These are phyloP conservation scores for Drosophila limbata DNA, from an alignment of 2,888 invertebrate genomes.

Conservation along the genomic window DNA sequence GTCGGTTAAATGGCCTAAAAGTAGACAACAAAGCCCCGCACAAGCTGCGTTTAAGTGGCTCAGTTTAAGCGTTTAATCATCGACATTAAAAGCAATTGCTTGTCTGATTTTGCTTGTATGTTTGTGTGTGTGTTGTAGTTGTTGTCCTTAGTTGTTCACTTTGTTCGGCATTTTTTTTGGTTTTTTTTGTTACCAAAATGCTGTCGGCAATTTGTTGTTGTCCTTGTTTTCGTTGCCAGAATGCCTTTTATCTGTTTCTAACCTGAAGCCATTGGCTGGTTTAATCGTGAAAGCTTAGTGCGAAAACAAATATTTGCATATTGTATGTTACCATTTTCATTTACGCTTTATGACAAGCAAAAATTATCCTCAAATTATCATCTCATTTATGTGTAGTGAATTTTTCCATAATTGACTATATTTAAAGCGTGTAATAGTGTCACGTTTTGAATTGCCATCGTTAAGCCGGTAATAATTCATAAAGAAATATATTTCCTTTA, in stretches of 20 bases:
- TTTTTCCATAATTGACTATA: neutral
- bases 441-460: neutral
- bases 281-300: conserved; percentile 46
- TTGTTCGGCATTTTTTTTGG: conserved; percentile 28
- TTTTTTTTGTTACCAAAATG: conserved; percentile 21
- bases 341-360: neutral
- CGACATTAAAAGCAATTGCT: conserved; percentile 71
- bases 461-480: conserved; percentile 3
- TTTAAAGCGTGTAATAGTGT: conserved; percentile 3
- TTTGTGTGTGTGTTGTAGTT: conserved; percentile 3
- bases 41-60: conserved; percentile 61
- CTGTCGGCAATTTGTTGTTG: conserved; percentile 40
- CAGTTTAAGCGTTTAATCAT: conserved; percentile 64
- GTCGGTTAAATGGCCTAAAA: conserved; percentile 68
- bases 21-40: conserved; percentile 64
- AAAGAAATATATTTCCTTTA: neutral
- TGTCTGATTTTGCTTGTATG: conserved; percentile 23
- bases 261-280: conserved; percentile 31
- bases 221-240: conserved; percentile 18
- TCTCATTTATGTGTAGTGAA: conserved; percentile 6
- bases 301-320: conserved; percentile 59
- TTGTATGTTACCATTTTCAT: conserved; percentile 27
- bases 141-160: conserved; percentile 26
- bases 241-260: conserved; percentile 20
- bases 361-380: conserved; percentile 25